Evolutionary conservation across 1,140 invertebrate species (phyloP).

Genomic region (Drosophila repletoides): DNA sequence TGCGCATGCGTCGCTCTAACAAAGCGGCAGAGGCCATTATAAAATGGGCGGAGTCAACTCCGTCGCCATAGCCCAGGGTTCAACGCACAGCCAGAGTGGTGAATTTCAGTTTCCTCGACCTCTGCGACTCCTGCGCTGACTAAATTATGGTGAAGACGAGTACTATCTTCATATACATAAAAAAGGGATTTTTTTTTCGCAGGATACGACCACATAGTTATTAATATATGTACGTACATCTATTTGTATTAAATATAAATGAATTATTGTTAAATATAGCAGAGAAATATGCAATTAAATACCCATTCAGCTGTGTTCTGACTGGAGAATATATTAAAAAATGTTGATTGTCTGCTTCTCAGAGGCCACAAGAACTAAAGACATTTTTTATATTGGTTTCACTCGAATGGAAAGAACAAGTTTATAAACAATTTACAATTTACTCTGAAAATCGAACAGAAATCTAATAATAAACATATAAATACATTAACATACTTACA

Average conservation of each 20-base stretch:
- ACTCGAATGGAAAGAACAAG: no score
- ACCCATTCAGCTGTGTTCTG: no score
- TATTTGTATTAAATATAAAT: not conserved
- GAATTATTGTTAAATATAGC: not conserved
- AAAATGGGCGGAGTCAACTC: slow-evolving; percentile 75
- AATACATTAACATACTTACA: no score
- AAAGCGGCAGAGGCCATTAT: slow-evolving; percentile 64
- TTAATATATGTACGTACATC: not conserved
- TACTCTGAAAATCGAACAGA: no score
- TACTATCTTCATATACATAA: not conserved
- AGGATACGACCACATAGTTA: no score
- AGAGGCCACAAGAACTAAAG: no score
- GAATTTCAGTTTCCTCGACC: slow-evolving; percentile 36
- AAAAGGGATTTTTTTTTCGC: not conserved
- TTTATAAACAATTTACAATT: no score
- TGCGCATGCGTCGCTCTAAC: slow-evolving; percentile 59
- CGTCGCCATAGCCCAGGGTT: slow-evolving; percentile 41
- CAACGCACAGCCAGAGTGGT: slow-evolving; percentile 49
- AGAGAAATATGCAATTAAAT: no score
- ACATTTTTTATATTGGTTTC: no score
- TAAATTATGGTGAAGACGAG: slow-evolving; percentile 18
- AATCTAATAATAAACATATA: no score
- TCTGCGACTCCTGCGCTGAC: slow-evolving; percentile 27
- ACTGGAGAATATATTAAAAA: no score
- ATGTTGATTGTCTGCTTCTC: no score